Percentiles rank a stretch among this genome's conserved stretches.
Conservation (phyloP, 2,888 invertebrate species). For the Apotomis turbidana region DNA sequence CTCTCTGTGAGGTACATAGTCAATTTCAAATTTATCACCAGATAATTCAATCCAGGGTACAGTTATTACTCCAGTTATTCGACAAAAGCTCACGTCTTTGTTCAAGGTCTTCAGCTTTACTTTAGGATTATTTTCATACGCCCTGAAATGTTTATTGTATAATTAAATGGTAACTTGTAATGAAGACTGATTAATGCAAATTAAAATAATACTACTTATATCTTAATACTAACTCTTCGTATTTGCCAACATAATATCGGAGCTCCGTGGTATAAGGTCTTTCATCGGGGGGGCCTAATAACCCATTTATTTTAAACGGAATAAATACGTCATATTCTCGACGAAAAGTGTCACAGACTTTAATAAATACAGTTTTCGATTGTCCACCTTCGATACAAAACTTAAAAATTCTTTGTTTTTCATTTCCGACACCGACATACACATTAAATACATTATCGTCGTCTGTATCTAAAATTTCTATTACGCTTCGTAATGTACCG, state of each 20-base stretch:
- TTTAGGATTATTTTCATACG: slow-evolving; percentile 69
- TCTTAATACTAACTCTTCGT: slow-evolving; percentile 62
- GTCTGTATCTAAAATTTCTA: slow-evolving; percentile 64
- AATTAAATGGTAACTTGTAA: not conserved
- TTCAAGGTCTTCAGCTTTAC: slow-evolving; percentile 65
- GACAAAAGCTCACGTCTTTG: slow-evolving; percentile 73
- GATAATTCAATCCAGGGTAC: slow-evolving; percentile 74
- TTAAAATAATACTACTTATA: not conserved
- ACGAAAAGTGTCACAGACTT: slow-evolving; percentile 68
- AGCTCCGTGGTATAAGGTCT: slow-evolving; percentile 63
- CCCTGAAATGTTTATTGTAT: slow-evolving; percentile 54
- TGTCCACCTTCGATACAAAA: slow-evolving; percentile 68
- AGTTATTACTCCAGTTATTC: slow-evolving; percentile 71
- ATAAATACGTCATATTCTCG: slow-evolving; percentile 83
- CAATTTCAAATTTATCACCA: slow-evolving; percentile 69
- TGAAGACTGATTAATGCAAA: not conserved
- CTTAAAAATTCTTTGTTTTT: slow-evolving; percentile 63
- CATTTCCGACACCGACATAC: slow-evolving; percentile 65
- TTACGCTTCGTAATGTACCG: slow-evolving; percentile 57
- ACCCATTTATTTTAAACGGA: slow-evolving; percentile 83
- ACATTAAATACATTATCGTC: slow-evolving; percentile 73
- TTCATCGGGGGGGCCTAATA: slow-evolving; percentile 81
- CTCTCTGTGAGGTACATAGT: slow-evolving; percentile 52
- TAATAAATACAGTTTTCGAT: slow-evolving; percentile 68
- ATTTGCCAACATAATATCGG: slow-evolving; percentile 63